phyloP scores from a whole-genome alignment of 2,797 vertebrate species.

The Myoxocephalus aenaeus region DNA sequence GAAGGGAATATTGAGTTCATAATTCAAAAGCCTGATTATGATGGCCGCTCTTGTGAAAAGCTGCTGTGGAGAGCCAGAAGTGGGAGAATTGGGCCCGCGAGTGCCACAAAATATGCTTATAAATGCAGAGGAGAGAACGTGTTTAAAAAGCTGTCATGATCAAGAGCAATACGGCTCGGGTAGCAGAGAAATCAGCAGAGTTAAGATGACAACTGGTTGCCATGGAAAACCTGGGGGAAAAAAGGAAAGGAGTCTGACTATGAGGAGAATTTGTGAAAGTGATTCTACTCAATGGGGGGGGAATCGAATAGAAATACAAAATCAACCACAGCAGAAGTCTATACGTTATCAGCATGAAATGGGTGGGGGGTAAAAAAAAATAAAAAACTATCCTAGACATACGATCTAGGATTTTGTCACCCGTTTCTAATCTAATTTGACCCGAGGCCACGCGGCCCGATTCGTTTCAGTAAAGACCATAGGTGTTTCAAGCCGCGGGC shows the following conservation, averaged over 20 bases:
- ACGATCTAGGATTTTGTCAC: constrained; percentile 75
- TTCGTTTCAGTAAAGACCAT: constrained; percentile 80
- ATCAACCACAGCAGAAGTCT: constrained; percentile 68
- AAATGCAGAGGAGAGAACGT: constrained; percentile 69
- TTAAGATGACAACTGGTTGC: constrained; percentile 74
- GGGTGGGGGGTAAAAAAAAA: not conserved
- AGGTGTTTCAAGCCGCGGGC: constrained; percentile 82
- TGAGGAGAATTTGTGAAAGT: constrained; percentile 61
- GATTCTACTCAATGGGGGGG: constrained; percentile 67
- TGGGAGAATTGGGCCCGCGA: constrained; percentile 76
- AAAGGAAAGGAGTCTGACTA: constrained; percentile 57
- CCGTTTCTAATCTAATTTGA: constrained; percentile 82
- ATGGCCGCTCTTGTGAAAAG: constrained; percentile 76
- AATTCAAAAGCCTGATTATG: constrained; percentile 83
- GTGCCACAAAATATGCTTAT: constrained; percentile 75
- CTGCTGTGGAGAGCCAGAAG: constrained; percentile 76
- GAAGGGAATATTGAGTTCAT: constrained; percentile 77
- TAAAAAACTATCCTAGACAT: constrained; percentile 59
- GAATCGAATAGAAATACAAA: constrained; percentile 74
- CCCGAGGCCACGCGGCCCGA: constrained; percentile 68
- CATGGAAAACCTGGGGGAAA: constrained; percentile 61
- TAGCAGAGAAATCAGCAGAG: constrained; percentile 65
- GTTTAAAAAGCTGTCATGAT: constrained; percentile 75
- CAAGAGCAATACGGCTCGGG: constrained; percentile 67
- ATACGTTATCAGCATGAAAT: constrained; percentile 73